Evolutionary conservation across 2,797 vertebrate genomes (phyloP).

Genomic region (Erpetoichthys calabaricus): DNA sequence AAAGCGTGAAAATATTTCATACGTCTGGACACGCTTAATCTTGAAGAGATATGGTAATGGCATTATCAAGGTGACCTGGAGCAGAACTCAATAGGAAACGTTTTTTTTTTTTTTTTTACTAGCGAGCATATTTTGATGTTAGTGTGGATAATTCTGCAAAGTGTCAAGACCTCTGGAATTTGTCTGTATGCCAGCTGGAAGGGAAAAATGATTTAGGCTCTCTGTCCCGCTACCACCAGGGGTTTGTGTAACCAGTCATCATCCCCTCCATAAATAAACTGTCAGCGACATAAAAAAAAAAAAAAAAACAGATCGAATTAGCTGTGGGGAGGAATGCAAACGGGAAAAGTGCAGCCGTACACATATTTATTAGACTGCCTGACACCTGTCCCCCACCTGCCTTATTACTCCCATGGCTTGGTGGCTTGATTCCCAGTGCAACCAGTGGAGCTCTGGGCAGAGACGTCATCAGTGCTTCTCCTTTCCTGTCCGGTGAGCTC

Average conservation of each 20-base stretch:
- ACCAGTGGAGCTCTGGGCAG: constrained; percentile 3
- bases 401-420: constrained; percentile 27
- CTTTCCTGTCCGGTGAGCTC: too few relatives aligned
- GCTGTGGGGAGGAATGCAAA: constrained; percentile 25
- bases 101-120: constrained; percentile 6
- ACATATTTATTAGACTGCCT: constrained; percentile 29
- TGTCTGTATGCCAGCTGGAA: constrained; percentile 8
- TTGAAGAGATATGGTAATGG: constrained; percentile 8
- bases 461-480: too few relatives aligned
- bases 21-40: constrained; percentile 11
- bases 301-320: constrained; percentile 36
- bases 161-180: constrained; percentile 6
- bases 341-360: constrained; percentile 23
- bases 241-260: constrained; percentile 20
- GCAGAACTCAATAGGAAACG: constrained; percentile 13
- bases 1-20: constrained; percentile 4
- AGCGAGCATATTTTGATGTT: constrained; percentile 9
- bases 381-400: constrained; percentile 32
- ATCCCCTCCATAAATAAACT: constrained; percentile 44
- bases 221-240: constrained; percentile 11
- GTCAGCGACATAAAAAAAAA: constrained; percentile 31
- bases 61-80: constrained; percentile 21
- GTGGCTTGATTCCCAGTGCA: constrained; percentile 11
- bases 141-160: constrained; percentile 13
- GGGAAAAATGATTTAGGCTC: constrained; percentile 15